Conservation (phyloP, 2,113 vertebrate genomes). For the Bubo scandiacus region DNA sequence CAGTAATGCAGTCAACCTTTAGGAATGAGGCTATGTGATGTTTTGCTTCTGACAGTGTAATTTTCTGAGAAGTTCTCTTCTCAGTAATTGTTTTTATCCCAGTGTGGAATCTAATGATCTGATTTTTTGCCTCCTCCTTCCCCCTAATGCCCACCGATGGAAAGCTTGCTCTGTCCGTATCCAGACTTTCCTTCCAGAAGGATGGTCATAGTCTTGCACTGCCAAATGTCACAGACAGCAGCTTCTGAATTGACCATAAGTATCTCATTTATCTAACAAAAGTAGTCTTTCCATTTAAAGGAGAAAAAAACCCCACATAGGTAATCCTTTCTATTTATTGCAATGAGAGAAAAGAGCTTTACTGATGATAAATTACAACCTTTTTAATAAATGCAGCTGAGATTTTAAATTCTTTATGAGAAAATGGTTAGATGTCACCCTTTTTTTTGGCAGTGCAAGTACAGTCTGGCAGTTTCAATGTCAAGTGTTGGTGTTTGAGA, state of each 20-base stretch:
- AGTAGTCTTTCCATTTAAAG: not conserved
- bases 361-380: not conserved
- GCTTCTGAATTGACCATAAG: not conserved
- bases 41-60: not conserved
- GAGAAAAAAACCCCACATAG: not conserved
- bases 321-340: not conserved
- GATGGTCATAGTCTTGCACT: accelerated
- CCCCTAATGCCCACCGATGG: not conserved
- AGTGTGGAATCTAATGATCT: not conserved
- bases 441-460: not conserved
- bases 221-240: not conserved
- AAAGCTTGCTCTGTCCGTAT: not conserved
- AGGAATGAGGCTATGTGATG: not conserved
- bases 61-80: not conserved
- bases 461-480: not conserved
- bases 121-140: not conserved
- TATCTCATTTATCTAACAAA: not conserved
- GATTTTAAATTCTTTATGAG: not conserved
- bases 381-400: not conserved
- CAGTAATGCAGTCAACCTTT: not conserved
- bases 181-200: not conserved
- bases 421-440: not conserved
- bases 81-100: not conserved
- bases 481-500: not conserved
- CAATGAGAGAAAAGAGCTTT: not conserved